Conservation (phyloP, 2,797 vertebrate genomes). For the Hoplostethus atlanticus region DNA sequence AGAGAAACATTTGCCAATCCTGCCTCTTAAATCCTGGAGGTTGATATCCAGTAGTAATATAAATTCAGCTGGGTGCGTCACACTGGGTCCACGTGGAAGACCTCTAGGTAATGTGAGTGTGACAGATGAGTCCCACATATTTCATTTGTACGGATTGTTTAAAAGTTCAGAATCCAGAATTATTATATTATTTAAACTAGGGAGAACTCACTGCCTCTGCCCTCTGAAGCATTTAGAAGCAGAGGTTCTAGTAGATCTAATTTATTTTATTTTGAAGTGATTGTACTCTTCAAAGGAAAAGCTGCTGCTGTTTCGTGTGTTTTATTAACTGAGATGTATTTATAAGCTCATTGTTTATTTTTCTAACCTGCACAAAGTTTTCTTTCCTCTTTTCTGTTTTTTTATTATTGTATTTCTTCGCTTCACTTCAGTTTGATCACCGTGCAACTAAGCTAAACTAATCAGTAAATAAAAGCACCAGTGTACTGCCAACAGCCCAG, state of each 20-base stretch:
- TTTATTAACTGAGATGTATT: too few species aligned
- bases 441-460: neutral
- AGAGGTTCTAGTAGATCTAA: too few species aligned
- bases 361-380: too few species aligned
- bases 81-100: neutral
- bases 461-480: neutral
- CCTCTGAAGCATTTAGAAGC: too few species aligned
- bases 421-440: too few species aligned
- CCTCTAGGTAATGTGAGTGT: neutral
- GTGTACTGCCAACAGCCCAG: neutral
- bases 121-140: slow-evolving; percentile 7
- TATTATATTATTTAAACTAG: neutral
- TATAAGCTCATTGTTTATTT: too few species aligned
- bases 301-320: too few species aligned
- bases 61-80: neutral
- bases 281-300: too few species aligned
- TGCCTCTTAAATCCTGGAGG: neutral
- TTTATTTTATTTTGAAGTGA: too few species aligned
- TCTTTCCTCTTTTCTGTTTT: neutral
- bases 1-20: neutral
- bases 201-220: too few species aligned
- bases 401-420: too few species aligned
- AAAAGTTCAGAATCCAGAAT: neutral
- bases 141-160: neutral
- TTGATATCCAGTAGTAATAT: neutral